A percentile compares a stretch with the other conserved stretches of the same genome.
These are phyloP conservation scores for Drosophila sechellia DNA, from an alignment of 1,140 invertebrate genomes.

Conservation along the genomic window DNA sequence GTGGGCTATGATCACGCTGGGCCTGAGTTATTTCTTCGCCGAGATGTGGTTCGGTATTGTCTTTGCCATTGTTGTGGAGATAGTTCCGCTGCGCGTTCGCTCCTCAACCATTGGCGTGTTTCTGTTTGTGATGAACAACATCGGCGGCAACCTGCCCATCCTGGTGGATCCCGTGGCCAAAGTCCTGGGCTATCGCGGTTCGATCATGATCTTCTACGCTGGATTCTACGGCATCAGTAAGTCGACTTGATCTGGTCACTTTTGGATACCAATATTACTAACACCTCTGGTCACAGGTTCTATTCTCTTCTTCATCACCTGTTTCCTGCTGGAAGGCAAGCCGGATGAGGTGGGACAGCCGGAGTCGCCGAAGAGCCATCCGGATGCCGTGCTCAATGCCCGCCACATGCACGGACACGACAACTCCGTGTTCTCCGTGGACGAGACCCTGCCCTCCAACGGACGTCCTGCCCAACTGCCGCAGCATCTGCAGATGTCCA, in stretches of 20 bases:
- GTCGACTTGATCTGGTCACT: slow-evolving; percentile 14
- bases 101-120: slow-evolving; percentile 94
- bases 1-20: slow-evolving; percentile 93
- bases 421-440: slow-evolving; percentile 77
- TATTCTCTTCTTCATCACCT: slow-evolving; percentile 78
- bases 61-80: slow-evolving; percentile 94
- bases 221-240: slow-evolving; percentile 92
- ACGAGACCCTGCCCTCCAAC: slow-evolving; percentile 70
- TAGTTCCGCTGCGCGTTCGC: slow-evolving; percentile 91
- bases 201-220: slow-evolving; percentile 94
- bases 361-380: slow-evolving; percentile 52
- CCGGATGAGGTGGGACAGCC: slow-evolving; percentile 16
- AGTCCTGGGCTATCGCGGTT: slow-evolving; percentile 91
- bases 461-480: slow-evolving; percentile 71
- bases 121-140: slow-evolving; percentile 96
- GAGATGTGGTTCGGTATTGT: slow-evolving; percentile 97
- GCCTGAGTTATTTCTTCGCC: slow-evolving; percentile 94
- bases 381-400: slow-evolving; percentile 54
- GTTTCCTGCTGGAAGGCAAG: slow-evolving; percentile 79
- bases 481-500: slow-evolving; percentile 75
- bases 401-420: slow-evolving; percentile 80
- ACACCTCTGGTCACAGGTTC: slow-evolving; percentile 51
- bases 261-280: neutral
- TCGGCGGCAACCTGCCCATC: slow-evolving; percentile 96
- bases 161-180: slow-evolving; percentile 93